Evolutionary conservation across 2,113 vertebrate species (phyloP).

Genomic region (Chrysemys picta): DNA sequence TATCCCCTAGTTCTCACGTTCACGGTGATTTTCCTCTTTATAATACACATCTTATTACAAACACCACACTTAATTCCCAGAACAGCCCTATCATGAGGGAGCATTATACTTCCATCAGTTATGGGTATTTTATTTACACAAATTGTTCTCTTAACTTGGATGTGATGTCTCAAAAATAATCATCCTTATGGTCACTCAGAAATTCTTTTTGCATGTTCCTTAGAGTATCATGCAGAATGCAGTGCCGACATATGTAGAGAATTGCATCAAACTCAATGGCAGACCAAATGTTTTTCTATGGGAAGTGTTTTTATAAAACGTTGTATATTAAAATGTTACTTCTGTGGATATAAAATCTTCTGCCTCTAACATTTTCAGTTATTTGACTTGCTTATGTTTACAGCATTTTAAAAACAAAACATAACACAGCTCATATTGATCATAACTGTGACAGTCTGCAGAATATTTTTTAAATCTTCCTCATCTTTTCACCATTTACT

Average conservation of each 20-base stretch:
- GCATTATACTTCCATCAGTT: background rate
- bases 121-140: background rate
- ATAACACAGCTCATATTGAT: background rate
- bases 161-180: background rate
- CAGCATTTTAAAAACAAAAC: constrained; percentile 46
- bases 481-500: constrained; percentile 46
- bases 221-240: background rate
- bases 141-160: background rate
- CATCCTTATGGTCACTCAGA: background rate
- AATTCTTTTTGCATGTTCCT: constrained; percentile 13
- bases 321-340: constrained; percentile 37
- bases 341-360: constrained; percentile 32
- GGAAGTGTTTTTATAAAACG: constrained; percentile 24
- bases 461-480: constrained; percentile 28
- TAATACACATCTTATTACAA: background rate
- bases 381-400: constrained; percentile 46
- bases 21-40: background rate
- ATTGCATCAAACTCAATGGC: constrained; percentile 34
- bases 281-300: constrained; percentile 24
- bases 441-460: background rate
- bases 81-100: background rate
- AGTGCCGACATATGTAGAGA: background rate
- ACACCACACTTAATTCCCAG: background rate
- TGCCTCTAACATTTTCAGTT: constrained; percentile 1
- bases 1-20: too few relatives aligned